Evolutionary conservation across 2,113 vertebrate genomes (phyloP).

Genomic region (Phyllostomus discolor): DNA sequence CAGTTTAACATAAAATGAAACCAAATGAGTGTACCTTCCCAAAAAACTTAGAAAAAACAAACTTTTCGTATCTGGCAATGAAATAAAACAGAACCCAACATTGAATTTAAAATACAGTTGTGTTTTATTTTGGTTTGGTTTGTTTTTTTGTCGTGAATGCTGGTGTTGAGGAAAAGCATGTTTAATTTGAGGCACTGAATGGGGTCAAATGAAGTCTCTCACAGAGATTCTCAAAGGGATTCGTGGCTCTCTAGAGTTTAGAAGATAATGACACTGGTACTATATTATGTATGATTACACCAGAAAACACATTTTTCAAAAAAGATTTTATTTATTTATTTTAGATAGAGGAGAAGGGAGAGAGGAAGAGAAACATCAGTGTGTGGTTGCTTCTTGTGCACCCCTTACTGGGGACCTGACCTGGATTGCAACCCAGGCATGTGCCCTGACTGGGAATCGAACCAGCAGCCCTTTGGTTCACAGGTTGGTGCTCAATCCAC

Average conservation of each 20-base stretch:
- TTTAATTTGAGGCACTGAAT: background rate
- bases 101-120: background rate
- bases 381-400: too few species aligned
- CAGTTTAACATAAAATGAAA: background rate
- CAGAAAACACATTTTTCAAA: background rate
- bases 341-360: too few species aligned
- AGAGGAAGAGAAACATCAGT: too few species aligned
- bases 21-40: background rate
- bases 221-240: background rate
- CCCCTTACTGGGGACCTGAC: too few species aligned
- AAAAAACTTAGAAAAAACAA: background rate
- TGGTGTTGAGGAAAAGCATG: background rate
- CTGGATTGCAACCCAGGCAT: too few species aligned
- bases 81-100: conserved; percentile 17
- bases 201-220: background rate
- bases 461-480: too few species aligned
- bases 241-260: background rate
- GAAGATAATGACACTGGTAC: background rate
- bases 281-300: conserved; percentile 4
- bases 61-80: background rate
- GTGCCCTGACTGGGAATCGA: too few species aligned
- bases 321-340: too few species aligned
- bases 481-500: too few species aligned
- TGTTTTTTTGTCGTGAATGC: background rate
- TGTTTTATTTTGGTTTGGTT: background rate